Evolutionary conservation across 2,113 vertebrate species (phyloP).

Genomic region (Eclectus roratus): DNA sequence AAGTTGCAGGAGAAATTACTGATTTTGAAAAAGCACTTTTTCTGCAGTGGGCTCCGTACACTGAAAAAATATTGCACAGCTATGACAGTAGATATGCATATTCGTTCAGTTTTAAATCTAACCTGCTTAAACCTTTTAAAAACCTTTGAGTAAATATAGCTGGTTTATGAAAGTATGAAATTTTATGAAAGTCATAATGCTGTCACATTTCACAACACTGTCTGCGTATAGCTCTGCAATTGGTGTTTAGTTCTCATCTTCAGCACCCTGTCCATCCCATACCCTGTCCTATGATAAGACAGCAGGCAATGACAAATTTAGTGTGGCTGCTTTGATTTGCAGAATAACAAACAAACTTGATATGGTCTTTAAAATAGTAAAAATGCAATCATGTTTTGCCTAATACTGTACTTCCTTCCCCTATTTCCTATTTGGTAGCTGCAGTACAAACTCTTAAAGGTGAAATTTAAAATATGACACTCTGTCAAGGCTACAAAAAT

Average conservation of each 20-base stretch:
- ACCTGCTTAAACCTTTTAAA: not conserved
- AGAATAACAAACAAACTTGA: not conserved
- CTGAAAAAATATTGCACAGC: not conserved
- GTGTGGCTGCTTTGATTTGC: not conserved
- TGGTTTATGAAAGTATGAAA: not conserved
- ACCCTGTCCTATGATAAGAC: not conserved
- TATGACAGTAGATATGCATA: not conserved
- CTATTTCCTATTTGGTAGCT: not conserved
- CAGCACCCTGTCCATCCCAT: not conserved
- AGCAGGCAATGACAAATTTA: not conserved
- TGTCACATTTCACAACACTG: not conserved
- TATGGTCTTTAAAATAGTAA: not conserved
- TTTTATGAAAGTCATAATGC: not conserved
- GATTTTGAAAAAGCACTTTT: not conserved
- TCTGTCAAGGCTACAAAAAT: constrained; percentile 48
- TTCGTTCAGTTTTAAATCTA: not conserved
- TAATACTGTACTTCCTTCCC: not conserved
- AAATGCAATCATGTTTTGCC: not conserved
- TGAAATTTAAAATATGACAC: constrained; percentile 53
- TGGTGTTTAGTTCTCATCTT: not conserved
- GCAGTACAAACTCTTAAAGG: not conserved
- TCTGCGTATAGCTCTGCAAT: not conserved
- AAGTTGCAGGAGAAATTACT: not conserved
- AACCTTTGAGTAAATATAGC: not conserved
- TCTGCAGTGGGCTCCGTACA: not conserved